These are phyloP conservation scores for Drosophila koepferae DNA, from an alignment of 2,888 invertebrate genomes.

Conservation along the genomic window DNA sequence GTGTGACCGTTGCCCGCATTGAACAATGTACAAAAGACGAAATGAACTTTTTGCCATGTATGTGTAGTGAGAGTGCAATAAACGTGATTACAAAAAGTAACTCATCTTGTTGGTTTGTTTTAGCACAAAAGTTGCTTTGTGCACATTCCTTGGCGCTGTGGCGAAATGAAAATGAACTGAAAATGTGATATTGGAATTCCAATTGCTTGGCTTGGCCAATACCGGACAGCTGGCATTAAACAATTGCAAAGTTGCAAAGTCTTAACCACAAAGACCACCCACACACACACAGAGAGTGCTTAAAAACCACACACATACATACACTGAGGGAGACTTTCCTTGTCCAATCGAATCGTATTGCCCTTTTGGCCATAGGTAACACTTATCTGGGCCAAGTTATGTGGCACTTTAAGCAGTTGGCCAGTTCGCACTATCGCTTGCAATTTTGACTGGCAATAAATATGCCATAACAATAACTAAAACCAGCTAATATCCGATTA, in stretches of 20 bases:
- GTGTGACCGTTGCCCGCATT: slow-evolving; percentile 5
- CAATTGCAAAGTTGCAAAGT: slow-evolving; percentile 61
- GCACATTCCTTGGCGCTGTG: slow-evolving; percentile 43
- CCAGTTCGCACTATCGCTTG: slow-evolving; percentile 43
- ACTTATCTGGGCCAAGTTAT: slow-evolving; percentile 58
- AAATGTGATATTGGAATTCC: slow-evolving; percentile 62
- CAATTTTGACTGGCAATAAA: slow-evolving; percentile 72
- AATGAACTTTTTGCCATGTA: background rate
- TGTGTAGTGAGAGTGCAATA: background rate
- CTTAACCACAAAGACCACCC: slow-evolving; percentile 61
- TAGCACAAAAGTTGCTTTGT: slow-evolving; percentile 41
- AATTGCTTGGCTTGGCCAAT: slow-evolving; percentile 44
- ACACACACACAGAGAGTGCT: slow-evolving; percentile 2
- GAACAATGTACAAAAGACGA: background rate
- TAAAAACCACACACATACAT: slow-evolving; percentile 35
- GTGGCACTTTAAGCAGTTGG: slow-evolving; percentile 48
- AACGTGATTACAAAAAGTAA: slow-evolving; percentile 37
- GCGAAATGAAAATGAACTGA: slow-evolving; percentile 55
- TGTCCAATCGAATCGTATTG: background rate
- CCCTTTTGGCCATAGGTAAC: slow-evolving; percentile 47
- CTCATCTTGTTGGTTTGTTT: slow-evolving; percentile 28
- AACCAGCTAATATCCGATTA: slow-evolving; percentile 76
- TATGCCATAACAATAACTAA: slow-evolving; percentile 78
- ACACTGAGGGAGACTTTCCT: too few relatives aligned
- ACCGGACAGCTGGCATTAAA: slow-evolving; percentile 56